Evolutionary conservation across 2,888 invertebrate species (phyloP), one percentile per base, ranked within the genome.

Genomic region (Lordiphosa andalusiaca): DNA sequence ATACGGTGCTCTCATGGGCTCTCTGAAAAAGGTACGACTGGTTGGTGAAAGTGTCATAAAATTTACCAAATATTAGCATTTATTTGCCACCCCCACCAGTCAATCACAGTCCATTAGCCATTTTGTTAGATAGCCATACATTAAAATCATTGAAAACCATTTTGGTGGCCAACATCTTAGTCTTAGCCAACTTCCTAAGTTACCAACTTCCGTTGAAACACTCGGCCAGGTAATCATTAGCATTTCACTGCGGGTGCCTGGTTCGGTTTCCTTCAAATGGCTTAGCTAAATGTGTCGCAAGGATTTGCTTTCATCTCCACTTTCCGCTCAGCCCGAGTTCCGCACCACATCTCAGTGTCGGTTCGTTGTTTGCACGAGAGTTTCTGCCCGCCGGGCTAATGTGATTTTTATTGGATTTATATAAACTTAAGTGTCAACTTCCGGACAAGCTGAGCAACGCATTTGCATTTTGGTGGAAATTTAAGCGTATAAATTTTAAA

Each of bases 381-480:
- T 66, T 73, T 80, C 71, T 69, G 70, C 33, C 73, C 71, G 80
- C 70, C 51, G 56, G 71, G 64, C 72, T 85, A 84, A 84, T 84
- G 77, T 69, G 84, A 69, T 81, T 80, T 84, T 84, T 84, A 84
- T 84, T 84, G 82, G 77, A 83, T 82, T 82, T 82, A 70, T 67
- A 83, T 67, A 83, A 75, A 75, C 81, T 83, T 73, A 65, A 77
- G 81, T 68, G 73, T 65, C 68, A 83, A 80, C 76, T 82, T 78
- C 67, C 82, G 74, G 49, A 55, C 67, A 63, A 42, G 44, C 56
- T 19, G 25, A 30, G 13, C 36, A 25, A 23, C 38, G 68, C 52
- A 40, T 56, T 55, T 53, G 30, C 51, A 39, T 59, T 53, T 48
- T 3, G 39, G 53, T 9, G 39, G 44, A 63, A 66, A 56, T 71